Base-by-base conservation (phyloP, 1,140 invertebrate genomes). In the Lepidurus couesii region DNA sequence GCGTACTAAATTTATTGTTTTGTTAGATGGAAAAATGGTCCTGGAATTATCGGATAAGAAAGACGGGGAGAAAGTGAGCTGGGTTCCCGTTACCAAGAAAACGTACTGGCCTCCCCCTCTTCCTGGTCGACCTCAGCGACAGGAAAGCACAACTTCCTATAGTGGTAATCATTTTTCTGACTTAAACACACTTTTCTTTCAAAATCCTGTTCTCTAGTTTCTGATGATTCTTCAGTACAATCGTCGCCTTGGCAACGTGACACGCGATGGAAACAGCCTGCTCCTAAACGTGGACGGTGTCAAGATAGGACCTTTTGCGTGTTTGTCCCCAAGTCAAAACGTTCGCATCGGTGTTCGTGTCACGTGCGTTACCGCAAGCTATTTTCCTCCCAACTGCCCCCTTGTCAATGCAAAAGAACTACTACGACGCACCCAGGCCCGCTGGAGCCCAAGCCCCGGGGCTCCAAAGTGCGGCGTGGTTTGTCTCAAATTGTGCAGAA, bases 181-280 rank as follows among this genome's bases (percentile, higher is more conserved):
- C 42, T 77, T 75, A 53, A 76, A 1, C 13, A 53, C 80, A 78
- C 75, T 75, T 79, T 79, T 79, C 24, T 81, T 86, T 86, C 78
- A 81, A 92, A 92, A 92, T 86, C 93, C 92, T 81, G 93, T 65
- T 65, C 53, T 65, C 53, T 65, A 65, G 53, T 65, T 65, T 65
- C 94, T 87, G 93, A 95, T 84, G 94, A 93, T 86, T 93, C 92
- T 82, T 95, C 93, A 45, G 89, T 94, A 81, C 92, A 94, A 83
- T 94, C 93, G 73, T 95, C 92, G 82, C 93, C 93, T 78, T 94
- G 92, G 92, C 92, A 93, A 84, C 88, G 93, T 80, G 93, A 95
- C 85, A 93, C 94, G 84, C 91, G 90, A 82, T 95, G 92, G 92
- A 95, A 95, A 84, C 93, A 95, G 85, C 86, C 88, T 43, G 86